These are phyloP conservation scores for Grantiella picta DNA, from an alignment of 2,113 vertebrate species.

Conservation along the genomic window DNA sequence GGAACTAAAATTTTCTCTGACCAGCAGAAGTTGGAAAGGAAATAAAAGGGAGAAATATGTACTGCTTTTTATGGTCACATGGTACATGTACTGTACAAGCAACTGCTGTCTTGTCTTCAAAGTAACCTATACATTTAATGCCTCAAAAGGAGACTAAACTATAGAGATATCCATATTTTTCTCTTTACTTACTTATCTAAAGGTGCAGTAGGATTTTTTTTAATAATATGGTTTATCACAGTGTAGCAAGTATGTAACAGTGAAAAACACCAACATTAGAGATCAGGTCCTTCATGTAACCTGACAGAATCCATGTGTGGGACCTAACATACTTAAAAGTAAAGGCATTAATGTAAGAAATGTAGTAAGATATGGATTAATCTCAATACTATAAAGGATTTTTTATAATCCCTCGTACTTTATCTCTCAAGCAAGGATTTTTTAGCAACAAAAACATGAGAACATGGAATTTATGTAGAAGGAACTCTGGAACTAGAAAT, in stretches of 20 bases:
- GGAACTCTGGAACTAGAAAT: background rate
- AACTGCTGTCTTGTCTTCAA: background rate
- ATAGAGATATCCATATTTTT: background rate
- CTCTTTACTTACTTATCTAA: background rate
- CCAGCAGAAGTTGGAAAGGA: background rate
- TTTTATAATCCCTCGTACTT: background rate
- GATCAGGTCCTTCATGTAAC: background rate
- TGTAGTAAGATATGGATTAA: background rate
- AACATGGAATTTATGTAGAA: background rate
- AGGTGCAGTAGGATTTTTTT: background rate
- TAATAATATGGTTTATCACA: background rate
- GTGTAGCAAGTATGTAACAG: background rate
- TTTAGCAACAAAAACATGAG: background rate
- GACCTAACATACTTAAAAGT: background rate
- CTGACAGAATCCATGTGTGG: background rate
- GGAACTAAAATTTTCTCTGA: background rate
- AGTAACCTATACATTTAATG: background rate
- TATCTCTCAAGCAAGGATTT: background rate
- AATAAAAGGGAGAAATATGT: background rate
- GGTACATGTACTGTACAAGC: background rate
- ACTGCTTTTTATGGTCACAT: background rate
- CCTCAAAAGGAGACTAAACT: background rate
- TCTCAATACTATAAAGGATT: background rate
- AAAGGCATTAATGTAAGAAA: background rate
- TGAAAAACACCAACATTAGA: background rate